phyloP scores from a whole-genome alignment of 2,113 vertebrate genomes.

The Crotalus helleri region DNA sequence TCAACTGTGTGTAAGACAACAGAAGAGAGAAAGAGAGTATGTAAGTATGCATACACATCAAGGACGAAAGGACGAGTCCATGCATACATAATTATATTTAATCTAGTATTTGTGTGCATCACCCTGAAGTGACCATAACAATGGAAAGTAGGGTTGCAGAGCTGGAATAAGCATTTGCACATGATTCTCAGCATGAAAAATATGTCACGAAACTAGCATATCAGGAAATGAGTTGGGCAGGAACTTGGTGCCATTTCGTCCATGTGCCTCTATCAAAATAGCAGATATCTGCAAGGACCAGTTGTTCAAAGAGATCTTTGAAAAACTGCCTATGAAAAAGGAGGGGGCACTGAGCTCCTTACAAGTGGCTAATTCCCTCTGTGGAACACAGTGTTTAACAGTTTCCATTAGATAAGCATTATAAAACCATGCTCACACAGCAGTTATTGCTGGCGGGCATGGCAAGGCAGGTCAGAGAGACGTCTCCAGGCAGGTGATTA shows the following conservation, averaged over 20 bases:
- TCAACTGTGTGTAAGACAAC: not conserved
- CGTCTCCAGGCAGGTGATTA: conserved; percentile 47
- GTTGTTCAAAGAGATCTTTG: not conserved
- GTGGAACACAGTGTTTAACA: conserved; percentile 34
- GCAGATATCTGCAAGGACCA: not conserved
- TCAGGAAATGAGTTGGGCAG: not conserved
- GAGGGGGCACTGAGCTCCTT: not conserved
- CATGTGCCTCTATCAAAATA: not conserved
- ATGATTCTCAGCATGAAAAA: not conserved
- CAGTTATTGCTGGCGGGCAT: conserved; percentile 8
- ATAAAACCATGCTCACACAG: conserved; percentile 50
- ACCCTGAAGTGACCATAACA: not conserved
- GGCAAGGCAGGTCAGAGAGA: conserved; percentile 37
- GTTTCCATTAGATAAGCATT: conserved; percentile 29
- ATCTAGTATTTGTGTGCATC: not conserved
- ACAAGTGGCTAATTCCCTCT: not conserved
- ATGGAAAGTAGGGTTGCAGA: not conserved
- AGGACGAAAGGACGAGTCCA: not conserved
- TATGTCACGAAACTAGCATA: not conserved
- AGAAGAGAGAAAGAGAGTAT: not conserved
- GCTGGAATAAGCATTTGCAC: not conserved
- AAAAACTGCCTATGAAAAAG: not conserved
- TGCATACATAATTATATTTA: not conserved
- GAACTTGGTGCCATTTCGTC: not conserved
- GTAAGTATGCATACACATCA: not conserved